Conservation (phyloP, 2,113 vertebrate species). For the Telmatochromis bifrenatus region DNA sequence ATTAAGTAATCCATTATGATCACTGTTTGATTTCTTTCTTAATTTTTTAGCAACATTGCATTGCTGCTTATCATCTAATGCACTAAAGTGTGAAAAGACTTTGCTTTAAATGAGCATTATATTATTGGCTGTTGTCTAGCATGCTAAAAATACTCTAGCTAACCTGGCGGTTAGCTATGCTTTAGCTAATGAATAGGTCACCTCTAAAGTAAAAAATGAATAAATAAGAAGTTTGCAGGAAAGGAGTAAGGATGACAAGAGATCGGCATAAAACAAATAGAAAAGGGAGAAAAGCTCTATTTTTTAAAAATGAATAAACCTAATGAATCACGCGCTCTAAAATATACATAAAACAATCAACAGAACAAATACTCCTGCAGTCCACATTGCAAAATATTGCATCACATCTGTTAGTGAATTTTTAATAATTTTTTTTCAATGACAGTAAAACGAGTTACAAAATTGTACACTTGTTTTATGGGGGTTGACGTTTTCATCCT, state of each 20-base stretch:
- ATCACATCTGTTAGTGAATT: background rate
- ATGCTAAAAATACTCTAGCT: background rate
- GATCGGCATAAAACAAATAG: background rate
- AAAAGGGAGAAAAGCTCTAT: background rate
- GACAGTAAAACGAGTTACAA: background rate
- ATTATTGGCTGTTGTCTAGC: background rate
- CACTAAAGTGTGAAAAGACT: background rate
- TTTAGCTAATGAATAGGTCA: background rate
- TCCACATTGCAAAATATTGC: background rate
- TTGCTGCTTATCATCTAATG: background rate
- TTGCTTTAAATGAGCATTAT: background rate
- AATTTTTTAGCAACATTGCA: background rate
- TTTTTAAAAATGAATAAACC: accelerated
- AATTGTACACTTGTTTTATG: background rate
- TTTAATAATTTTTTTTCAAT: background rate
- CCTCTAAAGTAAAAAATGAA: background rate
- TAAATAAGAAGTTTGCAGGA: background rate
- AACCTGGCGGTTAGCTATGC: background rate
- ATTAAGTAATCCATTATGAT: background rate
- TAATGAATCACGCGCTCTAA: background rate
- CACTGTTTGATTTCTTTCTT: background rate
- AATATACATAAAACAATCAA: background rate
- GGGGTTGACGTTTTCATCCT: background rate
- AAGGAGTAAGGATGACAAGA: background rate
- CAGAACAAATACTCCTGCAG: background rate